Conservation (phyloP, 1,140 invertebrate genomes). For the Nasonia giraulti region DNA sequence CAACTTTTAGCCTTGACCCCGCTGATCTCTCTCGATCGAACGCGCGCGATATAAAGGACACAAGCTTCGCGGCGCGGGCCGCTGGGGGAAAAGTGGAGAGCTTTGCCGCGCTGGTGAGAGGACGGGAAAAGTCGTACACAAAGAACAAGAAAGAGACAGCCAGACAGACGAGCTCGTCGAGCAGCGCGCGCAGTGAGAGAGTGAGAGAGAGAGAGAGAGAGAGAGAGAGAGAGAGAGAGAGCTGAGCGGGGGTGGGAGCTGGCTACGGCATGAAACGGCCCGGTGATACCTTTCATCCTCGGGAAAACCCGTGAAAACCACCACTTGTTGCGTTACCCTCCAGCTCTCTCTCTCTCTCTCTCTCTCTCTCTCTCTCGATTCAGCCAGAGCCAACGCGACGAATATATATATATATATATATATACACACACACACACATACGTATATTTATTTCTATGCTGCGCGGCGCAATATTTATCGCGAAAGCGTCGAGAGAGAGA, state of each 20-base stretch:
- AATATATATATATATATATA: neutral
- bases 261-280: conserved; percentile 64
- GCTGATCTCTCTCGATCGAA: neutral
- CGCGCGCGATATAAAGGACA: neutral
- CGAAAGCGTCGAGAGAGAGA: neutral
- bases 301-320: conserved; percentile 74
- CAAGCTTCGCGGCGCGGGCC: neutral
- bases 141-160: neutral
- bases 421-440: too few species aligned
- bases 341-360: conserved; percentile 54
- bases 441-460: too few species aligned
- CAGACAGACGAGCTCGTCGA: neutral
- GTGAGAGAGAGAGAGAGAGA: neutral
- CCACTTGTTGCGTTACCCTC: conserved; percentile 74
- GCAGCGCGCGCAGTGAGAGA: conserved; percentile 24
- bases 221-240: neutral
- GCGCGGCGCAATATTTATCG: neutral
- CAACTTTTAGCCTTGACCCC: neutral
- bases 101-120: conserved; percentile 16
- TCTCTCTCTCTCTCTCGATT: neutral
- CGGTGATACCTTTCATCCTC: conserved; percentile 68
- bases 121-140: conserved; percentile 57
- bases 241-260: conserved; percentile 35
- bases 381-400: too few species aligned
- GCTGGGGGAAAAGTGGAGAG: conserved; percentile 48